These are phyloP conservation scores for Beroe forskalii DNA, from an alignment of 37 sponge, comb jelly and placozoan genomes.

Conservation along the genomic window DNA sequence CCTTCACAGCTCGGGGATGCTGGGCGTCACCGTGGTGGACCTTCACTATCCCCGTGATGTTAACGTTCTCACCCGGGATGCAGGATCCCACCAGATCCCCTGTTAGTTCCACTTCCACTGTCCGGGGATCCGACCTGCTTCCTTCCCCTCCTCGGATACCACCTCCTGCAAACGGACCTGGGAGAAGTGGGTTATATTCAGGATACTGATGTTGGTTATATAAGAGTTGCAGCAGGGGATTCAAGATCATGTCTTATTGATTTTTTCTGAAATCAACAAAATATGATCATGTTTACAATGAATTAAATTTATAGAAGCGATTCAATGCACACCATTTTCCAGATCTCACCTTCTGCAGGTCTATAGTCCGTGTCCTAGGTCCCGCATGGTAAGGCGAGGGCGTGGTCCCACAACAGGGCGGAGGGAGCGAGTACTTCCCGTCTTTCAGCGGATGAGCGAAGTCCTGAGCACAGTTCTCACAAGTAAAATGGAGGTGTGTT, in stretches of 20 bases:
- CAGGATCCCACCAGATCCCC: constrained; percentile 91
- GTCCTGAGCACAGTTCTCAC: constrained; percentile 75
- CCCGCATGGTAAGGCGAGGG: constrained; percentile 77
- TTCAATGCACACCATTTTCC: too few relatives aligned
- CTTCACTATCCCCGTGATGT: constrained; percentile 91
- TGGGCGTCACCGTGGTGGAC: constrained; percentile 66
- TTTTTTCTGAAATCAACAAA: too few relatives aligned
- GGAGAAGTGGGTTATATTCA: too few relatives aligned
- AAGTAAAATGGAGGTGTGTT: constrained; percentile 83
- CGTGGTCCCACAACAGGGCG: constrained; percentile 71
- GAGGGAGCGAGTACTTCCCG: constrained; percentile 85
- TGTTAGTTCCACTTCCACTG: constrained; percentile 90
- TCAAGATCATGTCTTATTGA: too few relatives aligned
- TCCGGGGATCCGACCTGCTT: constrained; percentile 88
- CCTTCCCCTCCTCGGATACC: constrained; percentile 73
- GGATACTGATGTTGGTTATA: too few relatives aligned
- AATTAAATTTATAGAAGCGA: too few relatives aligned
- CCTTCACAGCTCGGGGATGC: constrained; percentile 65
- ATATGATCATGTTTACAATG: too few relatives aligned
- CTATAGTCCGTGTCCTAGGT: constrained; percentile 77
- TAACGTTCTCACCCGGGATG: constrained; percentile 93
- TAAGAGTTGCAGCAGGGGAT: too few relatives aligned
- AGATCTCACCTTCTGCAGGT: constrained; percentile 79
- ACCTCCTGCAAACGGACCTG: constrained; percentile 77
- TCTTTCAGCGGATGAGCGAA: constrained; percentile 72